phyloP scores from a whole-genome alignment of 2,888 invertebrate species.

The Exephanes ischioxanthus region DNA sequence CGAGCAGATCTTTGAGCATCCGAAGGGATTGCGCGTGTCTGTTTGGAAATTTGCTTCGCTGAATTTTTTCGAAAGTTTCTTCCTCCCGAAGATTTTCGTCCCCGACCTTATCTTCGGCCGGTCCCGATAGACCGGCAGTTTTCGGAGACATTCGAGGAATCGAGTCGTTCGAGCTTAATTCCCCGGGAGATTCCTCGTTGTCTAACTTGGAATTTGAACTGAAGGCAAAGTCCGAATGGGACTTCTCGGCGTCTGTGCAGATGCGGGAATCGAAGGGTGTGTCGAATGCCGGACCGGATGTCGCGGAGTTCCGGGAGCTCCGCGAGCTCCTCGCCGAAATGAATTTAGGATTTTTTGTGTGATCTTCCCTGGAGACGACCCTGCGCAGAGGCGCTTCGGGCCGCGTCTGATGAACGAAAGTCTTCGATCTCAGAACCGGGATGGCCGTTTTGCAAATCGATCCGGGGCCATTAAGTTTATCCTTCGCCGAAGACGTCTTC shows the following conservation, averaged over 20 bases:
- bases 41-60: constrained; percentile 45
- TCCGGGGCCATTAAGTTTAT: neutral
- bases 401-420: constrained; percentile 45
- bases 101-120: neutral
- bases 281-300: constrained; percentile 3
- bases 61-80: neutral
- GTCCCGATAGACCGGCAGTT: neutral
- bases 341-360: neutral
- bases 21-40: constrained; percentile 59
- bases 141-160: neutral
- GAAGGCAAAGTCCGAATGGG: constrained; percentile 9
- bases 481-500: neutral
- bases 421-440: constrained; percentile 59
- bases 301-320: neutral
- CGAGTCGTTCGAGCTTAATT: constrained; percentile 11
- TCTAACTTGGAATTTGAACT: constrained; percentile 12
- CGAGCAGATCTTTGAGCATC: constrained; percentile 67
- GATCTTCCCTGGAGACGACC: constrained; percentile 5
- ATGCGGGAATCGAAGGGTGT: constrained; percentile 20
- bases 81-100: constrained; percentile 8
- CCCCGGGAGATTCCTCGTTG: neutral
- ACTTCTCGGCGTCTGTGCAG: constrained; percentile 29
- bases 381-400: neutral
- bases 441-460: constrained; percentile 42
- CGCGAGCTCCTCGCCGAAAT: neutral